These are phyloP conservation scores for Corythaixoides concolor DNA, from an alignment of 2,113 vertebrate species.

Conservation along the genomic window DNA sequence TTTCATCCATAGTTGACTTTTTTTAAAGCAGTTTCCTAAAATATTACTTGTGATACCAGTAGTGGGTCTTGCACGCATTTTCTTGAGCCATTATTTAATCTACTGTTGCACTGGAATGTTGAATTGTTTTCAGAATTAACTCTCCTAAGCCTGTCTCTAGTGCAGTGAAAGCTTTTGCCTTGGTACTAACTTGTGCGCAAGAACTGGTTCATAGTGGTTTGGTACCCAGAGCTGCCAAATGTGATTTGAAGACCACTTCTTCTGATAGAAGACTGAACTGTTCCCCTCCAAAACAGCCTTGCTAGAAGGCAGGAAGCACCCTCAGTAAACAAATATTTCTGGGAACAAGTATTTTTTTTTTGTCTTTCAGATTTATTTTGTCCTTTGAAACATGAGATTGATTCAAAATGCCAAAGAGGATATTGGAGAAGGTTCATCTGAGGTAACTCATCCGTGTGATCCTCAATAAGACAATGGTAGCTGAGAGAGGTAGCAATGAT, in stretches of 20 bases:
- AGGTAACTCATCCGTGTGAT: neutral
- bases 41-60: neutral
- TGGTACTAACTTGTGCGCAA: neutral
- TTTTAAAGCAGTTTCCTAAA: neutral
- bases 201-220: neutral
- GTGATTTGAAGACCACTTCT: neutral
- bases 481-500: neutral
- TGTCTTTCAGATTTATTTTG: neutral
- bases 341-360: neutral
- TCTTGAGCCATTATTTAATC: conserved; percentile 32
- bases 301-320: neutral
- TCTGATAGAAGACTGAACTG: neutral
- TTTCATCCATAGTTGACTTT: neutral
- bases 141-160: neutral
- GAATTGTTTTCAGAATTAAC: neutral
- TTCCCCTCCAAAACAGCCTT: neutral
- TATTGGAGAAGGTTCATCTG: neutral
- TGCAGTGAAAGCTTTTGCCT: neutral
- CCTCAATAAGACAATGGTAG: neutral
- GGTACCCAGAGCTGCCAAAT: neutral
- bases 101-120: neutral
- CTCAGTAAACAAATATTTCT: neutral
- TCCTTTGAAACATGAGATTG: neutral
- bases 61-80: neutral
- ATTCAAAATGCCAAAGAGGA: neutral